These are phyloP conservation scores for Dryococelus australis DNA, from an alignment of 2,888 invertebrate species.

Conservation along the genomic window DNA sequence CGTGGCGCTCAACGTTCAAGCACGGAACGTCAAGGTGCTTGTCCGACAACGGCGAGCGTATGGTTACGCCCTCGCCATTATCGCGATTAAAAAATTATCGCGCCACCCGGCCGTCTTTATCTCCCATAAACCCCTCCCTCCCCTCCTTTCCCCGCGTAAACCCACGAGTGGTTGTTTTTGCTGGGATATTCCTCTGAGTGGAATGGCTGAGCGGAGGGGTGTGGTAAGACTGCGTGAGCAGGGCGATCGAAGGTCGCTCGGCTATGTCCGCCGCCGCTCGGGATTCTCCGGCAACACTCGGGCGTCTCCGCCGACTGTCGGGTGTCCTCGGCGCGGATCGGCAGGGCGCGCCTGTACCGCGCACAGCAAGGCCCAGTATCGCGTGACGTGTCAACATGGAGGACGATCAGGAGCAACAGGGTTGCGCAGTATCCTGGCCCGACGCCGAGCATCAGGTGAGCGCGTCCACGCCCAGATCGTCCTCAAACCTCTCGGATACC, in stretches of 20 bases:
- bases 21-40: neutral
- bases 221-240: neutral
- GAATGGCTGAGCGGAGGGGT: neutral
- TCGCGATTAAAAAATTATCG: neutral
- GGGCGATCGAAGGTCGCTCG: neutral
- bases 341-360: neutral
- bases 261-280: no score
- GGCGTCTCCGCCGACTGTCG: conserved; percentile 49
- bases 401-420: conserved; percentile 52
- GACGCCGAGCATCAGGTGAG: conserved; percentile 57
- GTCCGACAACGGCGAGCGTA: neutral
- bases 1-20: neutral
- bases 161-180: neutral
- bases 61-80: conserved; percentile 8
- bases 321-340: conserved; percentile 38
- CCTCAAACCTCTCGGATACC: no score
- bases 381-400: conserved; percentile 42
- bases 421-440: conserved; percentile 55
- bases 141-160: neutral
- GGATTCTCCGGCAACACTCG: neutral
- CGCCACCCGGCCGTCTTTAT: neutral
- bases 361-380: neutral
- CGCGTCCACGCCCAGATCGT: neutral
- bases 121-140: neutral
- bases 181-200: neutral